Conservation (phyloP, 2,113 vertebrate genomes). For the Pseudonaja textilis region DNA sequence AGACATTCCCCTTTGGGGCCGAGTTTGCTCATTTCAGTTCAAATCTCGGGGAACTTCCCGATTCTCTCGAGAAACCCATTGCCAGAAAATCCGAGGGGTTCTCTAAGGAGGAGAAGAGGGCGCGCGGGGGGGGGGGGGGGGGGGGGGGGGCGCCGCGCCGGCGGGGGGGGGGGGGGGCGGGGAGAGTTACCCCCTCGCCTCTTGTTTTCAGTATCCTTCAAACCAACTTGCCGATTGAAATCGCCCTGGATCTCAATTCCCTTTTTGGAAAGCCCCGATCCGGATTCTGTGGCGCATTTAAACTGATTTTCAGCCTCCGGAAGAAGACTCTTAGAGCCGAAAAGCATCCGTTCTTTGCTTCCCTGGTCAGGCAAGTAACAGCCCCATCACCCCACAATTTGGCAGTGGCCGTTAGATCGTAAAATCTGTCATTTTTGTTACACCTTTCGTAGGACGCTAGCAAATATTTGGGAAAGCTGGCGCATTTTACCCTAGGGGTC, state of each 20-base stretch:
- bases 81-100: slow-evolving; percentile 13
- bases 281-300: not conserved
- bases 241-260: accelerated
- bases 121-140: no score
- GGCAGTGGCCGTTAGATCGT: not conserved
- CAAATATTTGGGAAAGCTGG: not conserved
- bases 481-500: not conserved
- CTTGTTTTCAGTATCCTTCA: not conserved
- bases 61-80: slow-evolving; percentile 1
- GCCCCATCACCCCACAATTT: not conserved
- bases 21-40: not conserved
- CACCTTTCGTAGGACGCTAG: not conserved
- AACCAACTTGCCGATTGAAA: slow-evolving; percentile 38
- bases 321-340: not conserved
- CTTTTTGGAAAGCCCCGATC: accelerated
- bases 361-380: not conserved
- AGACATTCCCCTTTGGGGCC: not conserved
- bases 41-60: not conserved
- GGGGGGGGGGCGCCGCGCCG: no score
- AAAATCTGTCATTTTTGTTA: not conserved
- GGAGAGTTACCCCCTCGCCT: not conserved
- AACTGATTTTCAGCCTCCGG: not conserved
- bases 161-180: no score
- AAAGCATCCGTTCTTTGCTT: not conserved
- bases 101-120: not conserved